Conservation (phyloP, 1,140 invertebrate species). For the Sycophaga agraensis region DNA sequence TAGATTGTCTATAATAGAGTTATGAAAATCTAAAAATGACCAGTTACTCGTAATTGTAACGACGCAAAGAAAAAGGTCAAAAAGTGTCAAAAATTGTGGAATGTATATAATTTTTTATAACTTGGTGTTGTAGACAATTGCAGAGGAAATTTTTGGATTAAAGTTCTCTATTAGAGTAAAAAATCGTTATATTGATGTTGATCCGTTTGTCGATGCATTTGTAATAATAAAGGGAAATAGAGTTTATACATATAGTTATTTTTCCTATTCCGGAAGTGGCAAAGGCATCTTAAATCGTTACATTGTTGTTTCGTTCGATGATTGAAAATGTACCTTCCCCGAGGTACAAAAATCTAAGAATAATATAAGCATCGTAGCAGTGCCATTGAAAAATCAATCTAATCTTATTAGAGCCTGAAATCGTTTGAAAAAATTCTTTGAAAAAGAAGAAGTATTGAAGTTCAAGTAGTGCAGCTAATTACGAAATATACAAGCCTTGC, state of each 20-base stretch:
- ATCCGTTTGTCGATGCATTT: conserved; percentile 7
- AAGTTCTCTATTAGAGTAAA: neutral
- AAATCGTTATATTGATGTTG: neutral
- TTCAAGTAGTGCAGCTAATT: neutral
- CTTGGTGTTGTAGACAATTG: too few relatives aligned
- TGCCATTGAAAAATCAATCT: too few relatives aligned
- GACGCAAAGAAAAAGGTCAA: too few relatives aligned
- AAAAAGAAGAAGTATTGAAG: neutral
- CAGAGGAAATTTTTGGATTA: neutral
- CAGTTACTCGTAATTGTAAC: too few relatives aligned
- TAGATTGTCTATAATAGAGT: neutral
- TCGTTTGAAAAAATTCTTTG: too few relatives aligned
- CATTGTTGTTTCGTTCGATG: neutral
- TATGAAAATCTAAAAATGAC: too few relatives aligned
- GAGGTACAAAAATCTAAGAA: neutral
- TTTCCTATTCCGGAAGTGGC: neutral
- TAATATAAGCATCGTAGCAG: too few relatives aligned
- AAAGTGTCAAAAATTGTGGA: too few relatives aligned
- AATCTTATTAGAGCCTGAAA: too few relatives aligned
- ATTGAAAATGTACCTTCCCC: neutral
- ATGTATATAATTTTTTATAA: too few relatives aligned
- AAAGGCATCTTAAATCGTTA: conserved; percentile 10
- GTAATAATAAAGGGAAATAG: conserved; percentile 1
- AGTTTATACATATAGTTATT: neutral
- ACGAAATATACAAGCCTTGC: neutral